Evolutionary conservation across 2,113 vertebrate genomes (phyloP).

Genomic region (Echinops telfairi): DNA sequence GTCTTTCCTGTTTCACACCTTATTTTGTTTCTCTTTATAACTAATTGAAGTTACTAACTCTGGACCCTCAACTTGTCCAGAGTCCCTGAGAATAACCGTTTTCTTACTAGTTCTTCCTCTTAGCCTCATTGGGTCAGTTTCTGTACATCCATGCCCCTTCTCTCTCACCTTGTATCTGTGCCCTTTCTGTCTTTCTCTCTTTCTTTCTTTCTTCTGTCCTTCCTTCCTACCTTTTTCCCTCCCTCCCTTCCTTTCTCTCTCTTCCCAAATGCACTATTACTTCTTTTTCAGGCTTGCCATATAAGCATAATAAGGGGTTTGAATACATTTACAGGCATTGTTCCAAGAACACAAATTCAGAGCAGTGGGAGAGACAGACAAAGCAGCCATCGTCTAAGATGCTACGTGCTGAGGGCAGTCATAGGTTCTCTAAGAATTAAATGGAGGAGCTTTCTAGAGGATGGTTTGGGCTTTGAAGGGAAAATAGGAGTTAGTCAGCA

Average conservation of each 20-base stretch:
- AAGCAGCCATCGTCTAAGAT: background rate
- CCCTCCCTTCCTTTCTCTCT: background rate
- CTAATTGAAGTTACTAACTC: background rate
- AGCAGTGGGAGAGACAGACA: background rate
- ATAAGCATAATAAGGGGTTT: background rate
- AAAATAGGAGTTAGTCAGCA: background rate
- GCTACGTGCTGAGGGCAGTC: background rate
- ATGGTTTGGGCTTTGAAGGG: background rate
- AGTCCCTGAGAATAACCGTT: background rate
- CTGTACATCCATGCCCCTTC: background rate
- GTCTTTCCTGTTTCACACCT: background rate
- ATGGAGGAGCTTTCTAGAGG: background rate
- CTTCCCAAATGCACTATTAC: background rate
- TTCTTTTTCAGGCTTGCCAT: background rate
- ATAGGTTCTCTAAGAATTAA: rapidly evolving
- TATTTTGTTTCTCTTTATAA: background rate
- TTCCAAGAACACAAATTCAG: background rate
- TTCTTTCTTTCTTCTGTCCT: background rate
- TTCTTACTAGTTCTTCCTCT: background rate
- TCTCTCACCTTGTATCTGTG: background rate
- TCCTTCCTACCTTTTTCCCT: background rate
- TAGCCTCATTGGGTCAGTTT: background rate
- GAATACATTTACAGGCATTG: background rate
- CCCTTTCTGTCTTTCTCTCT: background rate
- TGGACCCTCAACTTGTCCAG: background rate